Conservation (phyloP, 2,888 invertebrate genomes). For the Athalia circularis region DNA sequence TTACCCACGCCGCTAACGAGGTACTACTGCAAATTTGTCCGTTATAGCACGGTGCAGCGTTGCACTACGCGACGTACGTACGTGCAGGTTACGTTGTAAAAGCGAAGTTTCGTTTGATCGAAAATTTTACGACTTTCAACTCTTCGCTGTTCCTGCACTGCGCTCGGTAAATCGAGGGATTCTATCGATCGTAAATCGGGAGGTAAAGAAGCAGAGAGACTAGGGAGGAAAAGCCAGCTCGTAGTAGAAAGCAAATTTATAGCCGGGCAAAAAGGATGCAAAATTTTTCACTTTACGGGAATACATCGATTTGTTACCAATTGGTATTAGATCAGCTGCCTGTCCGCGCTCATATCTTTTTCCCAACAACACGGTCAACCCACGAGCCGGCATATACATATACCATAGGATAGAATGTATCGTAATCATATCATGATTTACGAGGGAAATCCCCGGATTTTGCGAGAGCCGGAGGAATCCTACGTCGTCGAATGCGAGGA, state of each 20-base stretch:
- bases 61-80: not conserved
- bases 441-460: constrained; percentile 49
- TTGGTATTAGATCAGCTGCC: constrained; percentile 26
- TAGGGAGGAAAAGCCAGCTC: not conserved
- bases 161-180: constrained; percentile 26
- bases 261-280: not conserved
- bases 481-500: constrained; percentile 32
- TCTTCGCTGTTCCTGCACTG: not conserved
- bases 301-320: constrained; percentile 20
- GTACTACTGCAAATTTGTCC: constrained; percentile 24
- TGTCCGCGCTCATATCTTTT: constrained; percentile 30
- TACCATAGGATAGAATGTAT: constrained; percentile 30
- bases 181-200: constrained; percentile 28
- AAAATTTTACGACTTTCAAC: constrained; percentile 27
- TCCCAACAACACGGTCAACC: constrained; percentile 19
- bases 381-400: not conserved
- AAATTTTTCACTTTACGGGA: constrained; percentile 31
- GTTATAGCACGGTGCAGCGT: too few species aligned
- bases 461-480: constrained; percentile 23
- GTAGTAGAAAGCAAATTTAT: constrained; percentile 32
- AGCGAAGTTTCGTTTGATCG: constrained; percentile 7
- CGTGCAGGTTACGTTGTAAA: too few species aligned
- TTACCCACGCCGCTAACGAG: constrained; percentile 31
- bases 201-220: not conserved
- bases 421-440: constrained; percentile 49